Evolutionary conservation across 2,888 invertebrate species (phyloP).

Genomic region (Hirtodrosophila histrioides): DNA sequence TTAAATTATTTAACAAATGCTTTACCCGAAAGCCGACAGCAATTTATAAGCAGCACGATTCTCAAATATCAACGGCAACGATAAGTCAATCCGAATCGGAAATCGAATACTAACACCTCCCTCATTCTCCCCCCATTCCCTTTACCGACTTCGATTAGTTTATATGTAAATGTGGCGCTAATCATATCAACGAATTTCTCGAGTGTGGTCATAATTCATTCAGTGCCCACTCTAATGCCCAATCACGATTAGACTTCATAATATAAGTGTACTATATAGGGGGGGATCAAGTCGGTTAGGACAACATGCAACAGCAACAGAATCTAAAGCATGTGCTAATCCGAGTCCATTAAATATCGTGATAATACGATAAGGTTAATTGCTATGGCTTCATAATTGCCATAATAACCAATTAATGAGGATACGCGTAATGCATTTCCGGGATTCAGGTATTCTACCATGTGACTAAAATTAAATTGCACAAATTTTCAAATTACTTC

Average conservation of each 20-base stretch:
- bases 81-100: slow-evolving; percentile 13
- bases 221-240: slow-evolving; percentile 13
- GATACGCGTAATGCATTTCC: slow-evolving; percentile 11
- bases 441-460: not conserved
- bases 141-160: not conserved
- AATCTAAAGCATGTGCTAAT: slow-evolving; percentile 6
- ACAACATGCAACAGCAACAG: not conserved
- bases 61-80: slow-evolving; percentile 31
- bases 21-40: slow-evolving; percentile 26
- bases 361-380: slow-evolving; percentile 18
- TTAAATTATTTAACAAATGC: slow-evolving; percentile 52
- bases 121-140: too few species aligned
- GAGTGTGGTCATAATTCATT: slow-evolving; percentile 52
- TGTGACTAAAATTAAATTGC: not conserved
- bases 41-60: slow-evolving; percentile 57
- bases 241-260: slow-evolving; percentile 43
- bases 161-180: slow-evolving; percentile 47
- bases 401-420: slow-evolving; percentile 26
- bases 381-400: slow-evolving; percentile 22
- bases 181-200: slow-evolving; percentile 43
- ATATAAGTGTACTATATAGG: slow-evolving; percentile 23
- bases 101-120: not conserved
- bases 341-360: slow-evolving; percentile 9
- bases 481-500: not conserved
- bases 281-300: not conserved